phyloP scores from a whole-genome alignment of 2,888 invertebrate species.

The Parthenolecanium corni region DNA sequence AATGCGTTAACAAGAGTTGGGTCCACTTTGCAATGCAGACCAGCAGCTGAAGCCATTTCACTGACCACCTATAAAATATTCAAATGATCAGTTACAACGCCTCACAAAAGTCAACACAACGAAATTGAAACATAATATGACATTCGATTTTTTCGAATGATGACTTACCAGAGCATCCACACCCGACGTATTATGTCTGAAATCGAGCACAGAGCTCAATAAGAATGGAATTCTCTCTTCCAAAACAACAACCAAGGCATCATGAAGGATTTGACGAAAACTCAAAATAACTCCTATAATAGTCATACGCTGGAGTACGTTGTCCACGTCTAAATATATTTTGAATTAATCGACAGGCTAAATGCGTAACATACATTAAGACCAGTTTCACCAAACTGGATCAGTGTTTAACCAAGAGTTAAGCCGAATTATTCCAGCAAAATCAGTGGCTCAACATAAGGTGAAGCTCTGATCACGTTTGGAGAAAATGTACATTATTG shows the following conservation, averaged over 20 bases:
- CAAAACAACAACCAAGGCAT: slow-evolving; percentile 83
- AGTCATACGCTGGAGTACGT: slow-evolving; percentile 90
- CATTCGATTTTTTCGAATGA: neutral
- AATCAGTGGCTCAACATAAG: too few relatives aligned
- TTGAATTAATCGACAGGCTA: neutral
- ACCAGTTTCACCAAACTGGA: too few relatives aligned
- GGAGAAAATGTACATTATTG: neutral
- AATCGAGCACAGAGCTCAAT: slow-evolving; percentile 86
- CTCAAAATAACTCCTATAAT: slow-evolving; percentile 95
- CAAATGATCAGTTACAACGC: neutral
- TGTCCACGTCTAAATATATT: slow-evolving; percentile 60
- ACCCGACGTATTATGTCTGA: slow-evolving; percentile 20
- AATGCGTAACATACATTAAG: neutral
- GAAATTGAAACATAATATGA: neutral
- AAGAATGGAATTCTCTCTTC: slow-evolving; percentile 92
- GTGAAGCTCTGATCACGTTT: too few relatives aligned
- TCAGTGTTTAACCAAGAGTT: too few relatives aligned
- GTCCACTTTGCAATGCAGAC: slow-evolving; percentile 85
- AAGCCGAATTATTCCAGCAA: too few relatives aligned
- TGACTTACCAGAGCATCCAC: slow-evolving; percentile 5
- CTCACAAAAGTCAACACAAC: neutral
- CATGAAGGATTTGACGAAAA: slow-evolving; percentile 87
- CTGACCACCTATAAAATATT: slow-evolving; percentile 65
- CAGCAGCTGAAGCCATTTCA: slow-evolving; percentile 96
- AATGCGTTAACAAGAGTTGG: slow-evolving; percentile 85